These are phyloP conservation scores for Stomorhina lunata DNA, from an alignment of 2,888 invertebrate genomes.

Conservation along the genomic window DNA sequence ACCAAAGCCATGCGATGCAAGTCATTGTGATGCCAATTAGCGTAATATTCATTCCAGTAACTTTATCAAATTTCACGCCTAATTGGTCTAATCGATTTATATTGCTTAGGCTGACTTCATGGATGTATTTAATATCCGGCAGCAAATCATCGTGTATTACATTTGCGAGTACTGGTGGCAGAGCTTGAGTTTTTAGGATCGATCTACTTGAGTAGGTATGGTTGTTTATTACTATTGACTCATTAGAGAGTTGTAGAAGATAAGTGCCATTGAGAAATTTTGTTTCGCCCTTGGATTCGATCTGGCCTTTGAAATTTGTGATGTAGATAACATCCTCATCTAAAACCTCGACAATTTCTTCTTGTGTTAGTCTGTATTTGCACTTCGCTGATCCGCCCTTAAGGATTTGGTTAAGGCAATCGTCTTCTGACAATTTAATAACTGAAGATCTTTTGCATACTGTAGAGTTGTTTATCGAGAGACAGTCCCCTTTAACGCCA, in stretches of 20 bases:
- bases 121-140: constrained; percentile 3
- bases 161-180: constrained; percentile 10
- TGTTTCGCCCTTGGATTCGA: not conserved
- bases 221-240: not conserved
- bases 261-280: not conserved
- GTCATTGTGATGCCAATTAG: not conserved
- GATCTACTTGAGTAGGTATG: not conserved
- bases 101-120: not conserved
- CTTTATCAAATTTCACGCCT: not conserved
- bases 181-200: not conserved
- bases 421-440: too few relatives aligned
- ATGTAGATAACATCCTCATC: not conserved
- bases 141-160: not conserved
- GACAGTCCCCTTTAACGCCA: not conserved
- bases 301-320: not conserved
- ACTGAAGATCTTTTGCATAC: too few relatives aligned
- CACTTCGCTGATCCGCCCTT: constrained; percentile 19
- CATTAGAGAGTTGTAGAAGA: not conserved
- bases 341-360: not conserved
- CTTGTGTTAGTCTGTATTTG: not conserved
- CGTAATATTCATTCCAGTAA: not conserved
- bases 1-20: not conserved
- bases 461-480: constrained; percentile 12
- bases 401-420: too few relatives aligned
- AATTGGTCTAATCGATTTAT: not conserved